Evolutionary conservation across 53 echinoderm and acorn worm species (phyloP).

Genomic region (Echinometra lucunter): DNA sequence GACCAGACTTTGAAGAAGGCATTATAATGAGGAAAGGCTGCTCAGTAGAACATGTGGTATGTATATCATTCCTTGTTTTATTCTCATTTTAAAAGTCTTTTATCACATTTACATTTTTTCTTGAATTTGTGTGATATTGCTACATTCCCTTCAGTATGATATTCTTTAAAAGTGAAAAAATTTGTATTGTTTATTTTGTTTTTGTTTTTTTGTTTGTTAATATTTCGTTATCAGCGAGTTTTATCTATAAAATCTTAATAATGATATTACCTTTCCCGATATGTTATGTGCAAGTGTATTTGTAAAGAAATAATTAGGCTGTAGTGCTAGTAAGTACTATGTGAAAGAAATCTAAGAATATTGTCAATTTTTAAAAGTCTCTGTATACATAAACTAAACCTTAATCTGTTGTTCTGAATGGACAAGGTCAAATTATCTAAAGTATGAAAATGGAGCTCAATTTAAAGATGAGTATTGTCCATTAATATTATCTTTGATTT

Average conservation of each 20-base stretch:
- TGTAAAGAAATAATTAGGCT: neutral
- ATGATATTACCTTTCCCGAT: neutral
- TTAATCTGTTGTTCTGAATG: too few relatives aligned
- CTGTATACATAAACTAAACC: too few relatives aligned
- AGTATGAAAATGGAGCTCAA: too few relatives aligned
- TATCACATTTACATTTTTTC: too few relatives aligned
- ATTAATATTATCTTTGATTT: neutral
- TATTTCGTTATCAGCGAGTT: neutral
- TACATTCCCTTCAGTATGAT: too few relatives aligned
- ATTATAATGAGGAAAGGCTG: slow-evolving; percentile 98
- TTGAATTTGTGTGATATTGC: too few relatives aligned
- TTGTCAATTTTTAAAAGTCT: too few relatives aligned
- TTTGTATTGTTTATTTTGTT: too few relatives aligned
- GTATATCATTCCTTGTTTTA: slow-evolving; percentile 27
- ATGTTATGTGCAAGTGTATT: neutral
- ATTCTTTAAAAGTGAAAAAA: too few relatives aligned
- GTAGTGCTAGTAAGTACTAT: too few relatives aligned
- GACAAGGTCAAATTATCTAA: too few relatives aligned
- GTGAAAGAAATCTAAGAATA: too few relatives aligned
- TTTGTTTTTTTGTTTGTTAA: neutral
- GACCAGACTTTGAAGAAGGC: slow-evolving; percentile 97
- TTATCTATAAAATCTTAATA: neutral
- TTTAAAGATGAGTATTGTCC: neutral
- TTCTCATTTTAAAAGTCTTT: neutral
- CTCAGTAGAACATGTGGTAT: slow-evolving; percentile 97